These are phyloP conservation scores for Thysanoteuthis rhombus DNA, from an alignment of 2,888 invertebrate species.

Conservation along the genomic window DNA sequence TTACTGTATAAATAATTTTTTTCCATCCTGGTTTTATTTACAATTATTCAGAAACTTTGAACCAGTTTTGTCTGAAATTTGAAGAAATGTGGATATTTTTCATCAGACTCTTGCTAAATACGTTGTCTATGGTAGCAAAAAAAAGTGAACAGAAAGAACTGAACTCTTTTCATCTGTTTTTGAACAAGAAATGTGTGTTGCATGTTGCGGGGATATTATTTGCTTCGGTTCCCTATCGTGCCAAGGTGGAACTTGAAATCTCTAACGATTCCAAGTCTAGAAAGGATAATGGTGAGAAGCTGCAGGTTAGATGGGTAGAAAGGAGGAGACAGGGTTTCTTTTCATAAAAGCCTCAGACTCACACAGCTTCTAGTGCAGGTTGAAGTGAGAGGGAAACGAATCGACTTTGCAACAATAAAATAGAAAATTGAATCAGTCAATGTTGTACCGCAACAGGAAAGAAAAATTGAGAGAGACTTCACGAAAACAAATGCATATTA, in stretches of 20 bases:
- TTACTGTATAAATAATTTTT: too few species aligned
- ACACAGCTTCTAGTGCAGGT: not conserved
- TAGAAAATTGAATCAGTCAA: not conserved
- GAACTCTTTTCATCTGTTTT: not conserved
- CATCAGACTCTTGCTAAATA: not conserved
- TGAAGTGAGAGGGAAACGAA: not conserved
- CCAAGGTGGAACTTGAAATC: not conserved
- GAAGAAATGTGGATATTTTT: not conserved
- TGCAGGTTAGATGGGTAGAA: not conserved
- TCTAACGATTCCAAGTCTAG: not conserved
- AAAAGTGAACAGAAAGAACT: not conserved
- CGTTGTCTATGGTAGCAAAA: not conserved
- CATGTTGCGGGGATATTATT: not conserved
- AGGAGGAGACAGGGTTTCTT: not conserved
- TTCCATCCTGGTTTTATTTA: too few species aligned
- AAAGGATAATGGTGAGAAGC: not conserved
- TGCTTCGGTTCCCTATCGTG: not conserved
- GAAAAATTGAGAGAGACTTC: not conserved
- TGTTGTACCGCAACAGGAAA: not conserved
- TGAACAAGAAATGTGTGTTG: not conserved
- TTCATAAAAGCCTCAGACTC: not conserved
- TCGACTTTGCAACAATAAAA: not conserved
- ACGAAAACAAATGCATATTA: not conserved
- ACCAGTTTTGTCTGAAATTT: too few species aligned
- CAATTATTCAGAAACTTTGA: too few species aligned